Evolutionary conservation across 2,113 vertebrate genomes (phyloP).

Genomic region (Labeo catla): DNA sequence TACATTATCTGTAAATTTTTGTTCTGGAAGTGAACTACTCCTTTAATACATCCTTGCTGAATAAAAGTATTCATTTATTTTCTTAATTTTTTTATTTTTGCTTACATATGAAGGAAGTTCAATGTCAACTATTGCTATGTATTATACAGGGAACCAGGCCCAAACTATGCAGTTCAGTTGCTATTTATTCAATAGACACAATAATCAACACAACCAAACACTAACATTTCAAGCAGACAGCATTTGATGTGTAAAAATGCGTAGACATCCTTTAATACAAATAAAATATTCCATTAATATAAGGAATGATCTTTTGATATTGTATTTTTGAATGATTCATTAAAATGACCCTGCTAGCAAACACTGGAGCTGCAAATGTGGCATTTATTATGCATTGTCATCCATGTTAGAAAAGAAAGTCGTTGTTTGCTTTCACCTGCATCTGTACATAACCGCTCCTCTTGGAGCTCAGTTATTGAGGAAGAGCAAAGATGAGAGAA

Average conservation of each 20-base stretch:
- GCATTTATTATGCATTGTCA: not conserved
- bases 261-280: too few relatives aligned
- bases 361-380: not conserved
- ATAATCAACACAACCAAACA: too few relatives aligned
- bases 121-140: not conserved
- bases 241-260: not conserved
- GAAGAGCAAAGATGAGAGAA: constrained; percentile 5
- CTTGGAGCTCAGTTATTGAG: not conserved
- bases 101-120: not conserved
- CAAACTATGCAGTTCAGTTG: too few relatives aligned
- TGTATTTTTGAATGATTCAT: not conserved
- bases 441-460: not conserved
- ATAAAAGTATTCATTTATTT: not conserved
- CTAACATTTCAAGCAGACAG: not conserved
- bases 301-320: not conserved
- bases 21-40: too few relatives aligned
- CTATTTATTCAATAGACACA: not conserved
- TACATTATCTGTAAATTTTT: too few relatives aligned
- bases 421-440: not conserved
- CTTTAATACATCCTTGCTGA: not conserved
- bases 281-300: too few relatives aligned
- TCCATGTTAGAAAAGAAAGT: not conserved
- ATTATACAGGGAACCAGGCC: not conserved
- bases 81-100: not conserved
- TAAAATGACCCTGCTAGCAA: not conserved